Evolutionary conservation across 2,797 vertebrate species (phyloP).

Genomic region (Loris lydekkerianus): DNA sequence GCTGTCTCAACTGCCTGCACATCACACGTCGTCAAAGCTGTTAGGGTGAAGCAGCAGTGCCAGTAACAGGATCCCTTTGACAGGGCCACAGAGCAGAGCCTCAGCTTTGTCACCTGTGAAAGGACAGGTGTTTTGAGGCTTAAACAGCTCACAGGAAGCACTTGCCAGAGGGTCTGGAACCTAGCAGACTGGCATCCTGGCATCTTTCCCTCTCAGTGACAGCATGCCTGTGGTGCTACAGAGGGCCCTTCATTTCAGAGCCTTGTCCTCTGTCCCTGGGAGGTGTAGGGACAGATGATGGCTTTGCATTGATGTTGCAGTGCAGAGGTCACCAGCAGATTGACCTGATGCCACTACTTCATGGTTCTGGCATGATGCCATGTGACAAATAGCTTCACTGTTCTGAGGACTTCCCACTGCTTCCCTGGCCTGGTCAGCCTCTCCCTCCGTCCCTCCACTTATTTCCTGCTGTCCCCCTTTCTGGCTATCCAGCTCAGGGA

Average conservation of each 20-base stretch:
- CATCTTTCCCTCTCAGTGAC: not conserved
- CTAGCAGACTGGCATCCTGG: not conserved
- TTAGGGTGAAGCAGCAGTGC: not conserved
- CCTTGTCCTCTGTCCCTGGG: not conserved
- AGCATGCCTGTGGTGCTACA: not conserved
- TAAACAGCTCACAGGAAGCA: not conserved
- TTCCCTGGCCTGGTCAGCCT: not conserved
- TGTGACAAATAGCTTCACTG: not conserved
- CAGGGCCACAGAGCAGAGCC: not conserved
- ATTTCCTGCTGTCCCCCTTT: not conserved
- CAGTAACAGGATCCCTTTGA: not conserved
- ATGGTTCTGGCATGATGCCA: not conserved
- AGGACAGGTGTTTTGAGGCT: conserved; percentile 23
- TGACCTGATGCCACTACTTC: not conserved
- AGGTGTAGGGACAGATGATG: not conserved
- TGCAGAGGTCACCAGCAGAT: not conserved
- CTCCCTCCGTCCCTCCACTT: not conserved
- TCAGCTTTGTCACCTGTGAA: not conserved
- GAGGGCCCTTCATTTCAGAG: not conserved
- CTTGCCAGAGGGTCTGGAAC: conserved; percentile 17
- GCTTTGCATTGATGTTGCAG: not conserved
- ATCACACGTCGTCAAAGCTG: not conserved
- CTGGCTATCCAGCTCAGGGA: not conserved
- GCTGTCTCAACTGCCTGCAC: not conserved
- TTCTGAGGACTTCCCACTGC: accelerated